These are phyloP conservation scores for Maccullochella peelii DNA, from an alignment of 2,113 vertebrate species.

Conservation along the genomic window DNA sequence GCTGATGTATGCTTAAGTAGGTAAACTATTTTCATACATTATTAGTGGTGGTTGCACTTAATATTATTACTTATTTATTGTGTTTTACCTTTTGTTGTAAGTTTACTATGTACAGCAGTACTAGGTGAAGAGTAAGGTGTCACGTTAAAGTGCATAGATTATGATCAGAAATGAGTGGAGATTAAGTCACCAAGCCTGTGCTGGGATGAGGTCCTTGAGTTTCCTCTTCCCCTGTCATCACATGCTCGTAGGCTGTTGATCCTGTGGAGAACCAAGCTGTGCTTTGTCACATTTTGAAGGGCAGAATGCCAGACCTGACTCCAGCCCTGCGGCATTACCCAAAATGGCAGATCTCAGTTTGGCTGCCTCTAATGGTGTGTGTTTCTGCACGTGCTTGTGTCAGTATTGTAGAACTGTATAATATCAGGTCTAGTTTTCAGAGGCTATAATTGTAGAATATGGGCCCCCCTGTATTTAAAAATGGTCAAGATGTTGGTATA, in stretches of 20 bases:
- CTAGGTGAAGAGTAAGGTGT: neutral
- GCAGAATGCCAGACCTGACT: constrained; percentile 60
- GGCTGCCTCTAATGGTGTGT: constrained; percentile 45
- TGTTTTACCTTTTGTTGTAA: neutral
- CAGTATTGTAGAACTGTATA: neutral
- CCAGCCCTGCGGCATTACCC: constrained; percentile 50
- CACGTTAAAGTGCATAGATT: neutral
- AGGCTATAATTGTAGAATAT: neutral
- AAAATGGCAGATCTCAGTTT: constrained; percentile 70
- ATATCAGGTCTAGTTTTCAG: constrained; percentile 6
- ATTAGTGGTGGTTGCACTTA: neutral
- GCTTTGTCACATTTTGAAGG: constrained; percentile 62
- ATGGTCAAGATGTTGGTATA: neutral
- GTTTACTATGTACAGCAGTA: accelerated
- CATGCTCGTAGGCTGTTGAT: constrained; percentile 40
- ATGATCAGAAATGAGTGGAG: neutral
- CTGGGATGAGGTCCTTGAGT: constrained; percentile 21
- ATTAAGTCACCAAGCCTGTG: constrained; percentile 10
- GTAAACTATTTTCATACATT: neutral
- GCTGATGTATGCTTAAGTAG: neutral
- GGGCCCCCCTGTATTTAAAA: neutral
- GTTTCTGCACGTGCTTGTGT: constrained; percentile 31
- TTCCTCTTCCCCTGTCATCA: constrained; percentile 3
- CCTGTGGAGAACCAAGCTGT: constrained; percentile 65
- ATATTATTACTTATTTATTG: constrained; percentile 3